These are phyloP conservation scores for Equus quagga DNA, from an alignment of 2,113 vertebrate species.

Conservation along the genomic window DNA sequence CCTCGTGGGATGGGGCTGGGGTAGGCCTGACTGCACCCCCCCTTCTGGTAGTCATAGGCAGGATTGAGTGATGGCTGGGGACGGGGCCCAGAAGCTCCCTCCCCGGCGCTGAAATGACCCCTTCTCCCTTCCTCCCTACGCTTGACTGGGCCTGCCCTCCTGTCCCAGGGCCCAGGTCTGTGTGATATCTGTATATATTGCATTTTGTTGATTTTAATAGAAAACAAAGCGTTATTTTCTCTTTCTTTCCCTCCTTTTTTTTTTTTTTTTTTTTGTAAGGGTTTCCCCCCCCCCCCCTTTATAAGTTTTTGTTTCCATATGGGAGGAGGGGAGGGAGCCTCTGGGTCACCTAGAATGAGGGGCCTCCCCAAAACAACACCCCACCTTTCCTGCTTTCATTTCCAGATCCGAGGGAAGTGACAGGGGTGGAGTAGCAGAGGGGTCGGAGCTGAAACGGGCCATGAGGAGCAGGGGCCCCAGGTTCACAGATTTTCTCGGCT, in stretches of 20 bases:
- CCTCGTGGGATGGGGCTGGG: slow-evolving; percentile 62
- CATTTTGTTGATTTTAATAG: slow-evolving; percentile 87
- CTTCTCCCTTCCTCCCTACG: slow-evolving; percentile 55
- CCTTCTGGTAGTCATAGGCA: slow-evolving; percentile 79
- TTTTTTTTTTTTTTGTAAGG: slow-evolving; percentile 54
- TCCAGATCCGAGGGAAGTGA: slow-evolving; percentile 10
- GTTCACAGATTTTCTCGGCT: slow-evolving; percentile 46
- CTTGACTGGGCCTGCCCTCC: slow-evolving; percentile 76
- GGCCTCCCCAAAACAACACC: slow-evolving; percentile 49
- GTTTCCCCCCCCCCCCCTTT: background rate
- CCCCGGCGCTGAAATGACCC: slow-evolving; percentile 63
- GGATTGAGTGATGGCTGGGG: slow-evolving; percentile 72
- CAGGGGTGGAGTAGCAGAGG: slow-evolving; percentile 32
- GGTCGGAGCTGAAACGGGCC: slow-evolving; percentile 45
- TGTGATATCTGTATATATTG: slow-evolving; percentile 86
- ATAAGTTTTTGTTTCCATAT: slow-evolving; percentile 66
- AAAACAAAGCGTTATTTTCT: slow-evolving; percentile 86
- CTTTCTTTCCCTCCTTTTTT: slow-evolving; percentile 84
- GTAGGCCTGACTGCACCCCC: slow-evolving; percentile 70
- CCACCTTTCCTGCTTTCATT: slow-evolving; percentile 68
- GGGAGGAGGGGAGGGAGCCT: slow-evolving; percentile 78
- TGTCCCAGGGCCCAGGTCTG: slow-evolving; percentile 78
- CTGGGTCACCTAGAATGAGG: slow-evolving; percentile 61
- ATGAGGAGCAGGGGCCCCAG: slow-evolving; percentile 47
- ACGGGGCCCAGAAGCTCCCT: slow-evolving; percentile 64